phyloP scores from a whole-genome alignment of 2,888 invertebrate genomes.

The Limnephilus auricula region DNA sequence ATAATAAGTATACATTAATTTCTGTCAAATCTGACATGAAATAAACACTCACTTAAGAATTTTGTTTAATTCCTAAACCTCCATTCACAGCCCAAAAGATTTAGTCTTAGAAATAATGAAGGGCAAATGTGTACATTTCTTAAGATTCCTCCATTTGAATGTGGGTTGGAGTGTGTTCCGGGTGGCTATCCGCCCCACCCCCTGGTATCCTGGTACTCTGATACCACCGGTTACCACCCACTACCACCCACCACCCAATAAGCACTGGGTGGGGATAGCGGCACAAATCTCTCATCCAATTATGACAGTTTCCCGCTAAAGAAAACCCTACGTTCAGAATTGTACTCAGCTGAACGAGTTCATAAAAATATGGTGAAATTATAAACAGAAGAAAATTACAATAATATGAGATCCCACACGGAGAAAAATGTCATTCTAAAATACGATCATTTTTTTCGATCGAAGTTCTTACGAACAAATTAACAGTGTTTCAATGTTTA shows the following conservation, averaged over 20 bases:
- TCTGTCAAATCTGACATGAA: neutral
- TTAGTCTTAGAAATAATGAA: neutral
- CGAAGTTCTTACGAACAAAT: too few species aligned
- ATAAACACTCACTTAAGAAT: neutral
- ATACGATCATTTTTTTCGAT: too few species aligned
- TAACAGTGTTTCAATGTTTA: too few species aligned
- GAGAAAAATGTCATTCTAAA: too few species aligned
- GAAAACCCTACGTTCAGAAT: neutral
- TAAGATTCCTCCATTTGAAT: neutral
- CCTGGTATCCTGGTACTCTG: neutral
- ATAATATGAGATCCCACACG: too few species aligned
- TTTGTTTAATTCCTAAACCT: neutral
- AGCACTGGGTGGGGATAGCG: neutral
- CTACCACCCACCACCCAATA: neutral
- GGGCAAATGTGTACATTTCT: neutral
- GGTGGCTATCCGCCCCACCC: neutral
- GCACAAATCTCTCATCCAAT: slow-evolving; percentile 44
- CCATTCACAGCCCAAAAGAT: neutral
- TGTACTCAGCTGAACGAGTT: neutral
- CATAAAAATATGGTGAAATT: neutral
- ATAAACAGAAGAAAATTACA: too few species aligned
- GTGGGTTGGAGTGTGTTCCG: neutral
- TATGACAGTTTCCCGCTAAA: slow-evolving; percentile 10
- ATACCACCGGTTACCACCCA: neutral
- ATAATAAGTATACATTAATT: too few species aligned